A percentile compares a stretch with the other conserved stretches of the same genome.
These are phyloP conservation scores for Caprella mutica DNA, from an alignment of 2,888 invertebrate species.

Conservation along the genomic window DNA sequence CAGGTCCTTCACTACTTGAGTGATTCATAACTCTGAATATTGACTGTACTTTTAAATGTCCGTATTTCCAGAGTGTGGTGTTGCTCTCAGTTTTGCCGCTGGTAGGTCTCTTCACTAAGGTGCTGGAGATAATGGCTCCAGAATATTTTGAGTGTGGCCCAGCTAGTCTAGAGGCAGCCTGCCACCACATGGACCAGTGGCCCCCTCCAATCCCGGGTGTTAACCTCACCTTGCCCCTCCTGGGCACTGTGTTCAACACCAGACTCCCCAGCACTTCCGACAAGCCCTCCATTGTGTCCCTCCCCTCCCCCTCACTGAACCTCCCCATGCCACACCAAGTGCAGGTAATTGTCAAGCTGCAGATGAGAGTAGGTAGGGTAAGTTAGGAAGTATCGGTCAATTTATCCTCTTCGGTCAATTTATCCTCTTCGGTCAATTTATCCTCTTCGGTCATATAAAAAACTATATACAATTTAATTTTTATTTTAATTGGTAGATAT, in stretches of 20 bases:
- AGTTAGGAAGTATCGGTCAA: too few relatives aligned
- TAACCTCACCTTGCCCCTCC: slow-evolving; percentile 66
- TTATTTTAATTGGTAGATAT: too few relatives aligned
- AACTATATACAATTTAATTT: too few relatives aligned
- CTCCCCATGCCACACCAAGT: slow-evolving; percentile 10
- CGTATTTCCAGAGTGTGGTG: slow-evolving; percentile 62
- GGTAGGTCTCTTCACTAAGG: slow-evolving; percentile 79
- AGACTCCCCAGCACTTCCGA: slow-evolving; percentile 6
- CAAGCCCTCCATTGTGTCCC: slow-evolving; percentile 5
- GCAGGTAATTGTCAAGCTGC: too few relatives aligned
- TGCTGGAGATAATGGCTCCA: slow-evolving; percentile 77
- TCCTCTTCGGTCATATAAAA: too few relatives aligned
- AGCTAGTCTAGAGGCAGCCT: slow-evolving; percentile 75
- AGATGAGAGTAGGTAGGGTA: too few relatives aligned
- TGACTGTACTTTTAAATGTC: too few relatives aligned
- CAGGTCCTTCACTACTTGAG: too few relatives aligned
- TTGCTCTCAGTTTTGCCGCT: slow-evolving; percentile 84
- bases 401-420: too few relatives aligned
- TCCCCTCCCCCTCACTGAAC: slow-evolving; percentile 10
- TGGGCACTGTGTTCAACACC: slow-evolving; percentile 52
- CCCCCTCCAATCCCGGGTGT: slow-evolving; percentile 70
- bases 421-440: too few relatives aligned
- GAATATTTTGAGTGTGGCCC: slow-evolving; percentile 88
- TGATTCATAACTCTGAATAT: too few relatives aligned
- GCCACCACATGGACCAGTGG: slow-evolving; percentile 90